phyloP scores from a whole-genome alignment of 2,797 vertebrate genomes.

The Coluber constrictor region DNA sequence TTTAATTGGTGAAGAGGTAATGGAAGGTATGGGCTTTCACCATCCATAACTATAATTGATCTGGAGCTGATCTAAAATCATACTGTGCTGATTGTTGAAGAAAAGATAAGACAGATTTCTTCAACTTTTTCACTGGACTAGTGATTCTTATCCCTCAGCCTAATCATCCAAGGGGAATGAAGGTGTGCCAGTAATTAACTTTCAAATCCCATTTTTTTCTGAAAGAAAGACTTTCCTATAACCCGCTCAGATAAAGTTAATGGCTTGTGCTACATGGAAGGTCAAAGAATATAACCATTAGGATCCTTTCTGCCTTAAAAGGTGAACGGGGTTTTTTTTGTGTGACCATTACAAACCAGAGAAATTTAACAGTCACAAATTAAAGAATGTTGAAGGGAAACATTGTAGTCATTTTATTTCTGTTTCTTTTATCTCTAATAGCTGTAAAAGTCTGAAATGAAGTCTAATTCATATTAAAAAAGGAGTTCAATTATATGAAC shows the following conservation, averaged over 20 bases:
- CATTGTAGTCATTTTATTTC: slow-evolving; percentile 46
- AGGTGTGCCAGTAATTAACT: slow-evolving; percentile 26
- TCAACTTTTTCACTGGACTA: background rate
- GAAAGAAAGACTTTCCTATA: slow-evolving; percentile 4
- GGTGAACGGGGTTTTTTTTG: slow-evolving; percentile 27
- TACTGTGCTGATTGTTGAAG: background rate
- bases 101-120: background rate
- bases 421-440: slow-evolving; percentile 56
- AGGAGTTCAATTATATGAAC: slow-evolving; percentile 47
- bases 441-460: slow-evolving; percentile 49
- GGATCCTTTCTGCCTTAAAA: slow-evolving; percentile 53
- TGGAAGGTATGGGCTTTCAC: background rate
- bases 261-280: slow-evolving; percentile 17
- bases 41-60: background rate
- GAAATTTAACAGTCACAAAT: slow-evolving; percentile 37
- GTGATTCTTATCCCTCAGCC: background rate
- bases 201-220: slow-evolving; percentile 22
- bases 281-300: slow-evolving; percentile 52
- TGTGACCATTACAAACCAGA: slow-evolving; percentile 48
- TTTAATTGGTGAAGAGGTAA: background rate
- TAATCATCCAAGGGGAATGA: slow-evolving; percentile 6
- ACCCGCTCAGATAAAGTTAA: slow-evolving; percentile 1
- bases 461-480: slow-evolving; percentile 59
- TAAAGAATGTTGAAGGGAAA: slow-evolving; percentile 17
- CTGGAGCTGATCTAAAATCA: background rate